Base-by-base conservation (phyloP, 2,888 invertebrate genomes). In the Dascillus cervinus region DNA sequence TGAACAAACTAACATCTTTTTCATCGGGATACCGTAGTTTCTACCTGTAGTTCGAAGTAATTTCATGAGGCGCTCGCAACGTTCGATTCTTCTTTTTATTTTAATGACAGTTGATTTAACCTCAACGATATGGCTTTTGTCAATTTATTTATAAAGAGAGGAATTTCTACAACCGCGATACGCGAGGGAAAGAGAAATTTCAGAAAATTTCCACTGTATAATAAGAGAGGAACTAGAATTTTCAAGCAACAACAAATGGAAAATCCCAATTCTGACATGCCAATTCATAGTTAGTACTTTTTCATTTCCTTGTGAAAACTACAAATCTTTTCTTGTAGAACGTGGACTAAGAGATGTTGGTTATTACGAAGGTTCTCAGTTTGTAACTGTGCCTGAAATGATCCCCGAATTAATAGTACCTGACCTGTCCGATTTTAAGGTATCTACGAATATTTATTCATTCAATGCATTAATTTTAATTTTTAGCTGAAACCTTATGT, bases 401-500 rank as follows among this genome's bases (percentile, higher is more conserved):
- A 75, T 90, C 42, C 94, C 96, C 0, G 86, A 95, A 57, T 59
- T 97, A 9, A 77, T 97, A 33, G 95, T 97, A 2, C 97, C 97
- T 1, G 81, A 94, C 61, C 65, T 98, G 12, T 79, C 73, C 41
- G 78, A 71, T 44, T 97, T 83, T 55, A 67, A 81, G 56, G 78
- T 75, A 62, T 53, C 29, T 29, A 11, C 5, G 14, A 31, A 29
- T 21, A 19, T 13, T 20, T 26, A n/a, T 14, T 26, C 8, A 17
- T n/a, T 15, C n/a, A 6, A 12, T 26, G 5, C 5, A 23, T 26
- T 13, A 26, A 2, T 9, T 45, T 44, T 45, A 35, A 47, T 41
- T 68, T 70, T 29, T 59, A 79, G 65, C 65, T 98, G 11, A 91
- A 90, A 62, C 92, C 97, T 0, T 98, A 98, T 53, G 96, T 97